Evolutionary conservation across 1,140 invertebrate species (phyloP), one percentile per base, ranked within the genome.

Genomic region (Proales similis): DNA sequence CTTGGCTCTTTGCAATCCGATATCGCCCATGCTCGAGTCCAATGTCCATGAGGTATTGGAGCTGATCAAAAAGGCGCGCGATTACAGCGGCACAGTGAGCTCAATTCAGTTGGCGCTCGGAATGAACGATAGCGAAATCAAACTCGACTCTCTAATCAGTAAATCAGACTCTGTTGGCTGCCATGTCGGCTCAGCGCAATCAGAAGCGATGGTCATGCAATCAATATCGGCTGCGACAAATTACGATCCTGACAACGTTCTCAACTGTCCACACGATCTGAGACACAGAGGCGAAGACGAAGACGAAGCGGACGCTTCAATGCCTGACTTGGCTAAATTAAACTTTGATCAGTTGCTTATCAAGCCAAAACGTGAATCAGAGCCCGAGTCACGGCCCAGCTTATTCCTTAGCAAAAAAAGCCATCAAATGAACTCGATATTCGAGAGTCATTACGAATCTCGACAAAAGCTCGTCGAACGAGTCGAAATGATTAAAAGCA

Each of bases 1-100:
- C 57, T 70, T 90, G 20, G 89, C 90, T 0, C 91, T 88, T 68
- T 97, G 92, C 72, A 88, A 87, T 71, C 90, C 91, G 0, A 85
- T 93, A 63, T 91, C 92, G 12, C 85, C 88, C 0, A 77, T 94
- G 24, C 85, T 93, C 0, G 77, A 84, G 48, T 82, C 86, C 65
- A 82, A 89, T 72, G 72, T 89, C 11, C 75, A 84, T 47, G 79
- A 82, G 36, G 70, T 94, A 14, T 87, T 91, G 72, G 79, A 82
- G 60, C 83, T 90, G 45, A 79, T 91, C 47, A 69, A 85, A 26
- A 81, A 81, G 68, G 86, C 87, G 0, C 79, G 85, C 66, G 84
- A 87, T 62, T 57, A 30, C 32, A 42, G 36, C 12, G 51, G 51
- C 29, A 53, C 12, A 36, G 26, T 49, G 2, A n/a, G 22, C 4